Evolutionary conservation across 2,113 vertebrate genomes (phyloP), one percentile per base, ranked within the genome.

Genomic region (Ginglymostoma cirratum): DNA sequence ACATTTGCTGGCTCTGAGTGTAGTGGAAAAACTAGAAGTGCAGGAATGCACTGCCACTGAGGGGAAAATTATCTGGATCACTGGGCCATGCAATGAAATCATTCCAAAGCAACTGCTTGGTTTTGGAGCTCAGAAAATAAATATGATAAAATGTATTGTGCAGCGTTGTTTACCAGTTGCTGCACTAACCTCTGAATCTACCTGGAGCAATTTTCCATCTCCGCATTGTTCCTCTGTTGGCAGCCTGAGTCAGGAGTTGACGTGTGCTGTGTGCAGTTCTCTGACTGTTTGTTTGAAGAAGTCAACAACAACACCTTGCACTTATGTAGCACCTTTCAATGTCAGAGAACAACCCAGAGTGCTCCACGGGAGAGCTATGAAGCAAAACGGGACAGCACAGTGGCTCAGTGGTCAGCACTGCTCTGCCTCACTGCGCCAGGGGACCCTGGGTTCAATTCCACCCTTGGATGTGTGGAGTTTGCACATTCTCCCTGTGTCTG

Each of bases 1-100:
- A 90, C 52, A 17, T 61, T 76, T 52, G 14, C 19, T 83, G 38
- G 38, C 80, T 42, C 5, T 2, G 17, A 21, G 52, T 65, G 87
- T 34, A 55, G 87, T 90, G 87, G 52, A 90, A 61, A 61, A 90
- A 17, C 48, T 89, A 14, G 48, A 89, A 89, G 45, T 55, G 86
- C 86, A 89, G 86, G 86, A 89, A 89, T 89, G 86, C 48, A 4
- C 48, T 89, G 45, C 86, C 86, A 89, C 86, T 27, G 24, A 52
- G 86, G 86, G 86, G 48, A 55, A 55, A 89, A 89, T 89, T 89
- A 89, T 89, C 86, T 30, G 48, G 48, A 89, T 55, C 86, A 89
- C 48, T 90, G 87, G 52, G 30, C 87, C 87, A 65, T 61, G 52
- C 52, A 55, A 90, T 90, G 87, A 89, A 55, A 89, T 89, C 86